phyloP scores from a whole-genome alignment of 2,888 invertebrate genomes.

The Synergus laeviventris region DNA sequence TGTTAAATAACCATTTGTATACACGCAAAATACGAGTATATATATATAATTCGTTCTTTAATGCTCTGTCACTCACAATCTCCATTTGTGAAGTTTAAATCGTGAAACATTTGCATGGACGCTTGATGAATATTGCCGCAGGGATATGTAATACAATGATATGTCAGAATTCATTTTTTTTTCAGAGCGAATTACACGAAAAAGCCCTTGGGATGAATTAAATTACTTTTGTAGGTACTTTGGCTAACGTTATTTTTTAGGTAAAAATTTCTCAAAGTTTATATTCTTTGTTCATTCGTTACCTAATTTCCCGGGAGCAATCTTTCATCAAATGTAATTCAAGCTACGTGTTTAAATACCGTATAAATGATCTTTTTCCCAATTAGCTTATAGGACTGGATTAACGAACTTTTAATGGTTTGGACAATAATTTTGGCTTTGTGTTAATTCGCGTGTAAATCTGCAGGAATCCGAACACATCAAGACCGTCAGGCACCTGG shows the following conservation, averaged over 20 bases:
- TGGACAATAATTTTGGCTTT: not conserved
- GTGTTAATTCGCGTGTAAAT: conserved; percentile 48
- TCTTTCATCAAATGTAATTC: too few species aligned
- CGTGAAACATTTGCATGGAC: not conserved
- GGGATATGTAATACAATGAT: not conserved
- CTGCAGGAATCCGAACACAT: conserved; percentile 41
- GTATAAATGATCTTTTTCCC: not conserved
- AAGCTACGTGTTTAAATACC: too few species aligned
- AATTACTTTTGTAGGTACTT: not conserved
- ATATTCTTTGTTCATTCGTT: too few species aligned
- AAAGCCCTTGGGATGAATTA: not conserved
- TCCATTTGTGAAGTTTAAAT: not conserved
- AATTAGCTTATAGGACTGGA: not conserved
- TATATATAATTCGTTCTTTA: not conserved
- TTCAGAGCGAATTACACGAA: not conserved
- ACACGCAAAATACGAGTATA: too few species aligned
- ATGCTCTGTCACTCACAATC: not conserved
- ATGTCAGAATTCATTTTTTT: not conserved
- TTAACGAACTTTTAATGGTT: conserved; percentile 16
- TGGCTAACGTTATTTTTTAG: not conserved
- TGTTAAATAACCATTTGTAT: too few species aligned
- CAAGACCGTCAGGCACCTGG: conserved; percentile 62
- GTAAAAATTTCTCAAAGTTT: not conserved
- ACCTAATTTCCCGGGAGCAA: too few species aligned
- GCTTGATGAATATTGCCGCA: not conserved